These are phyloP conservation scores for Potorous gilbertii DNA, from an alignment of 2,797 vertebrate species.

Conservation along the genomic window DNA sequence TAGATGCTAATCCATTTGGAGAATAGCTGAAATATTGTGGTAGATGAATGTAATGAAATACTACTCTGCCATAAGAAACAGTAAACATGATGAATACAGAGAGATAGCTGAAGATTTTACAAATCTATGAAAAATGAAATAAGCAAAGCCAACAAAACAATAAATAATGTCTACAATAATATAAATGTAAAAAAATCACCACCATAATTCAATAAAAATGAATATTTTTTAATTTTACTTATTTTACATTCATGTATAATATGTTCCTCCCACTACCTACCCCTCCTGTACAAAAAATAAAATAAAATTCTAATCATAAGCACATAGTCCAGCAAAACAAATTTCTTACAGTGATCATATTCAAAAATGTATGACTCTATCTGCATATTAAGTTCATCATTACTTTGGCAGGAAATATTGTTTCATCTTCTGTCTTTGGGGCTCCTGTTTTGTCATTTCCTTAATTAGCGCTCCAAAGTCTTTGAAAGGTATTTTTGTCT, in stretches of 20 bases:
- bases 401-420: neutral
- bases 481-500: neutral
- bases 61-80: neutral
- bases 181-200: neutral
- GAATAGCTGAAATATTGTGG: neutral
- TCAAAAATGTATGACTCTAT: neutral
- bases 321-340: neutral
- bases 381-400: neutral
- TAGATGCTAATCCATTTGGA: neutral
- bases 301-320: neutral
- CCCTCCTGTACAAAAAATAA: neutral
- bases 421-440: neutral
- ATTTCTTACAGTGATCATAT: neutral
- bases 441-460: neutral
- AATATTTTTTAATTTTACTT: neutral
- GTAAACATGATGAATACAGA: neutral
- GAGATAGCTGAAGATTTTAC: neutral
- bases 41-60: neutral
- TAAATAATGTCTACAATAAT: neutral
- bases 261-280: neutral
- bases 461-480: neutral
- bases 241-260: neutral
- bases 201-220: neutral
- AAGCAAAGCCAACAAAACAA: neutral
- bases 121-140: neutral